Percentiles rank a stretch among this genome's conserved stretches.
Conservation (phyloP, 2,797 vertebrate species). For the Toxotes lorentzi region DNA sequence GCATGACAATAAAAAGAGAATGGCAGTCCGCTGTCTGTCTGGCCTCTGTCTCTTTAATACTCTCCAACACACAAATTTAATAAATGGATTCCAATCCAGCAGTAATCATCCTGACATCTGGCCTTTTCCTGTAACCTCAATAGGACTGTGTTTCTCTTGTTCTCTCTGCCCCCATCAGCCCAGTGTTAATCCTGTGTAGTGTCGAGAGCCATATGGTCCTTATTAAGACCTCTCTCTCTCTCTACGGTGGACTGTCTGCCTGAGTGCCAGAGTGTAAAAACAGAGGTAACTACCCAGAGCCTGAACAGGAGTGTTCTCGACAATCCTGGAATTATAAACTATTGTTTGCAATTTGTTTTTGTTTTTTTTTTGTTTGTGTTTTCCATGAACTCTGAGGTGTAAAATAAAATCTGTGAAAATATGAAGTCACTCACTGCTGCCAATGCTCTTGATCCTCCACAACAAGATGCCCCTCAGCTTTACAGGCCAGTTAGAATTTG, state of each 20-base stretch:
- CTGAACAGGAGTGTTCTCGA: neutral
- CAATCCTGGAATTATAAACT: neutral
- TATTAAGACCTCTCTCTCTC: neutral
- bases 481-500: too few relatives aligned
- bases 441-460: too few relatives aligned
- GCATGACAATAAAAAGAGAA: neutral
- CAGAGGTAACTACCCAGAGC: neutral
- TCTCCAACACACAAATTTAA: neutral
- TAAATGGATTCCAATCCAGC: slow-evolving; percentile 16
- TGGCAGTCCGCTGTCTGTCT: neutral
- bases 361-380: too few relatives aligned
- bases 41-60: slow-evolving; percentile 1
- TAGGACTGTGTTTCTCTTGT: neutral
- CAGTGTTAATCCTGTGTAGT: slow-evolving; percentile 43
- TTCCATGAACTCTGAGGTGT: too few relatives aligned
- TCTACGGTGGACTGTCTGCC: neutral
- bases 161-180: slow-evolving; percentile 10
- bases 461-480: too few relatives aligned
- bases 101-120: slow-evolving; percentile 50
- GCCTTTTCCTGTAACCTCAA: slow-evolving; percentile 19
- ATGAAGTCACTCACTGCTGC: too few relatives aligned
- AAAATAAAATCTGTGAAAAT: too few relatives aligned
- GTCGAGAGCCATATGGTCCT: slow-evolving; percentile 32
- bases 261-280: neutral
- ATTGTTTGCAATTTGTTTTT: too few relatives aligned